A percentile compares a stretch with the other conserved stretches of the same genome.
Evolutionary conservation across 2,113 vertebrate species (phyloP).

Genomic region (Megalops atlanticus): DNA sequence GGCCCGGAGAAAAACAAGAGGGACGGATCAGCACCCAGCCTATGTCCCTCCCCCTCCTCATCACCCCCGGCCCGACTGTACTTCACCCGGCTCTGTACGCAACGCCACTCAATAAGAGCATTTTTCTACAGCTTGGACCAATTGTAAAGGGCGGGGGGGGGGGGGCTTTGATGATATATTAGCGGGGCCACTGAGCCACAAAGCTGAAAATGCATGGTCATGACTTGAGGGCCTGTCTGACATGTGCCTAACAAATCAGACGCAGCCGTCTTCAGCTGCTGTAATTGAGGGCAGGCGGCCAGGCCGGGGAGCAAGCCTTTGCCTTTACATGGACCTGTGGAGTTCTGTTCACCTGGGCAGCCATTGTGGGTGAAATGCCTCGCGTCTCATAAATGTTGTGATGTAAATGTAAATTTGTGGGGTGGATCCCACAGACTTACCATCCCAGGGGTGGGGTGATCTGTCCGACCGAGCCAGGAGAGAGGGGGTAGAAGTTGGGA

Average conservation of each 20-base stretch:
- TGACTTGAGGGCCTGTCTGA: neutral
- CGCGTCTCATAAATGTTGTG: no score
- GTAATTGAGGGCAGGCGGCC: neutral
- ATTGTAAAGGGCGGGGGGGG: no score
- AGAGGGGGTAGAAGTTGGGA: constrained; percentile 93
- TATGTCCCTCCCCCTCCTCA: neutral
- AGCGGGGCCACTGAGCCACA: neutral
- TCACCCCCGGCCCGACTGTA: neutral
- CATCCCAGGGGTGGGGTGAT: constrained; percentile 96
- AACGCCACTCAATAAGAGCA: neutral
- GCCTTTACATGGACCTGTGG: neutral
- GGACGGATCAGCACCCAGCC: constrained; percentile 1
- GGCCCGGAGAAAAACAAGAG: neutral
- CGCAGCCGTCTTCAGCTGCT: neutral
- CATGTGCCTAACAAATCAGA: neutral
- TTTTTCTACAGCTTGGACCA: neutral
- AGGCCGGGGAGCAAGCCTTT: neutral
- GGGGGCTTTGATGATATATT: neutral
- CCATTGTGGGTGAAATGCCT: neutral
- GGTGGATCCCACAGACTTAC: constrained; percentile 71
- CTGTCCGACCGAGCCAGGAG: constrained; percentile 91
- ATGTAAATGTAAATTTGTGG: neutral
- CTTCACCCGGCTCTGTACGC: neutral
- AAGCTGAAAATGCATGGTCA: neutral
- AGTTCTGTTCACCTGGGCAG: neutral